Conservation (phyloP, 2,113 vertebrate genomes). For the Dendrocopos noguchii region DNA sequence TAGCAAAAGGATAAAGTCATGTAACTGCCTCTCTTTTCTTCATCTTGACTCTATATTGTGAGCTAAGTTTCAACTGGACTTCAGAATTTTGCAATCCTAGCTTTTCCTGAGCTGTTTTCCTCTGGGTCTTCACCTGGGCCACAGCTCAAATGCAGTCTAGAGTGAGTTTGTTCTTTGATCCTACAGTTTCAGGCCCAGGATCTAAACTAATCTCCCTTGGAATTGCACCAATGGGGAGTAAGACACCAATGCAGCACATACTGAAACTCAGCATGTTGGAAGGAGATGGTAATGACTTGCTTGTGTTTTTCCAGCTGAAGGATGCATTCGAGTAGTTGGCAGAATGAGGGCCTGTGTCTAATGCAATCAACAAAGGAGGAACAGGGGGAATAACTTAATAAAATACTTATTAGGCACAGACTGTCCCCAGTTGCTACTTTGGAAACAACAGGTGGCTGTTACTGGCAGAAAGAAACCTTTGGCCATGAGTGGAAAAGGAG, state of each 20-base stretch:
- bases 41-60: not conserved
- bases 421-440: not conserved
- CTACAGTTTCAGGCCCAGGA: not conserved
- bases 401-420: not conserved
- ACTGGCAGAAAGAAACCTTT: not conserved
- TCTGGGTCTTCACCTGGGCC: not conserved
- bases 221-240: not conserved
- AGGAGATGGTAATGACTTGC: not conserved
- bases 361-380: not conserved
- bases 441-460: not conserved
- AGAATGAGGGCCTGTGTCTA: not conserved
- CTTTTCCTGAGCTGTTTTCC: not conserved
- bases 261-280: not conserved
- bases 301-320: not conserved
- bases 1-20: not conserved
- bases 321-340: fast-evolving
- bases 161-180: not conserved
- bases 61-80: not conserved
- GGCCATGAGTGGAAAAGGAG: not conserved
- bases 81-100: not conserved
- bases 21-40: not conserved
- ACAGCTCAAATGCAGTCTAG: fast-evolving
- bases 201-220: not conserved
- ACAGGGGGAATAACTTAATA: not conserved
- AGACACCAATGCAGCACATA: fast-evolving